Evolutionary conservation across 2,113 vertebrate species (phyloP).

Genomic region (Nyctibius bracteatus): DNA sequence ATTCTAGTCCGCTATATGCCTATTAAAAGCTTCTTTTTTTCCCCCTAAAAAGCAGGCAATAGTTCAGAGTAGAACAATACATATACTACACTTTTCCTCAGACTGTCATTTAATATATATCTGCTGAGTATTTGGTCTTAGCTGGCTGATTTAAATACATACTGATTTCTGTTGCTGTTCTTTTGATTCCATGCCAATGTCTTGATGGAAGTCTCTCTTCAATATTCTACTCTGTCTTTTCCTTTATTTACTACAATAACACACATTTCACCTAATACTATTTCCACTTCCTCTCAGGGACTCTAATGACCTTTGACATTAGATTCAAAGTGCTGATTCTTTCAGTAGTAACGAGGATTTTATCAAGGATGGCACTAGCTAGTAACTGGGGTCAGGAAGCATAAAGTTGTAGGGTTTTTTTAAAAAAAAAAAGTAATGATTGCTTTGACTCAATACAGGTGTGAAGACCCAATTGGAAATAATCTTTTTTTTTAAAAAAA

Average conservation of each 20-base stretch:
- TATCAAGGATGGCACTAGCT: not conserved
- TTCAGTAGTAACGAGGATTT: not conserved
- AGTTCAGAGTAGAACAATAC: not conserved
- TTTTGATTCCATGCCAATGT: not conserved
- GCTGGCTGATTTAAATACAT: not conserved
- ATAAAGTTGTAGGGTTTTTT: not conserved
- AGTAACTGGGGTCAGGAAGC: not conserved
- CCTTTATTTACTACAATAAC: not conserved
- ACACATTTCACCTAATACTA: not conserved
- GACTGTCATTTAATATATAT: not conserved
- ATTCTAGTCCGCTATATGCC: not conserved
- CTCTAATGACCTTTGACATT: not conserved
- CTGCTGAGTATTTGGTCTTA: not conserved
- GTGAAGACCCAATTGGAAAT: not conserved
- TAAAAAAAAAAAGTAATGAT: not conserved
- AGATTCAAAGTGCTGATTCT: not conserved
- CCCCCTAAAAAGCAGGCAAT: not conserved
- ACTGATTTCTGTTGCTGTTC: not conserved
- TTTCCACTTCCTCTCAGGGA: not conserved
- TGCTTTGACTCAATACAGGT: not conserved
- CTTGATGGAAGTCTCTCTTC: not conserved
- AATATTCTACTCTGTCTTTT: not conserved
- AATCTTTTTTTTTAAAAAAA: not conserved
- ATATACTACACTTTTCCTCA: not conserved
- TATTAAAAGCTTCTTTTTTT: not conserved